phyloP scores from a whole-genome alignment of 2,888 invertebrate genomes.

The Ramazzottius varieornatus region DNA sequence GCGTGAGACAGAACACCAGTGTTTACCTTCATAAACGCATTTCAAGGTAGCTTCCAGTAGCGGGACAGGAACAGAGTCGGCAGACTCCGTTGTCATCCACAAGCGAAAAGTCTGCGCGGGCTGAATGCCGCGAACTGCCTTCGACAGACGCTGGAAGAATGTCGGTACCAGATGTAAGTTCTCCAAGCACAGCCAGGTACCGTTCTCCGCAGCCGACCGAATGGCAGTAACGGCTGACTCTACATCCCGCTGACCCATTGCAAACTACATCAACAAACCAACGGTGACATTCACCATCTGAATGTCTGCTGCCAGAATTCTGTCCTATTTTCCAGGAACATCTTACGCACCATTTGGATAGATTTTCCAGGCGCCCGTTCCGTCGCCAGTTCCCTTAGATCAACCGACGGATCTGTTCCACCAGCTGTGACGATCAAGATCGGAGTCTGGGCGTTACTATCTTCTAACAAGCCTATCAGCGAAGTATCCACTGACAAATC shows the following conservation, averaged over 20 bases:
- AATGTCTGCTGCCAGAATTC: no score
- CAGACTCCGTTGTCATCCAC: constrained; percentile 64
- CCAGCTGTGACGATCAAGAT: constrained; percentile 57
- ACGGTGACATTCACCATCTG: no score
- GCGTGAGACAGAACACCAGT: no score
- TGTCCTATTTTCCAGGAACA: no score
- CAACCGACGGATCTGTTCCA: constrained; percentile 67
- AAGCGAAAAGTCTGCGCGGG: constrained; percentile 35
- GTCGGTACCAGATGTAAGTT: constrained; percentile 48
- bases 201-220: constrained; percentile 26
- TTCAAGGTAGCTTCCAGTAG: constrained; percentile 50
- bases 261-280: constrained; percentile 31
- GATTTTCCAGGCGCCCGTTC: no score
- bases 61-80: constrained; percentile 42
- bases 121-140: constrained; percentile 24
- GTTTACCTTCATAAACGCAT: constrained; percentile 38
- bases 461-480: constrained; percentile 28
- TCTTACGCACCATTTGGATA: no score
- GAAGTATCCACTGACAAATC: constrained; percentile 9
- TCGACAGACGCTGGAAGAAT: constrained; percentile 41
- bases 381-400: constrained; percentile 17
- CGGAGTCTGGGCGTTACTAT: constrained; percentile 36
- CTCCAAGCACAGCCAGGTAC: constrained; percentile 50
- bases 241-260: constrained; percentile 54
- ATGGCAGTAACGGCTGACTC: constrained; percentile 31